These are phyloP conservation scores for Fragum fragum DNA, from an alignment of 2,888 invertebrate species.

Conservation along the genomic window DNA sequence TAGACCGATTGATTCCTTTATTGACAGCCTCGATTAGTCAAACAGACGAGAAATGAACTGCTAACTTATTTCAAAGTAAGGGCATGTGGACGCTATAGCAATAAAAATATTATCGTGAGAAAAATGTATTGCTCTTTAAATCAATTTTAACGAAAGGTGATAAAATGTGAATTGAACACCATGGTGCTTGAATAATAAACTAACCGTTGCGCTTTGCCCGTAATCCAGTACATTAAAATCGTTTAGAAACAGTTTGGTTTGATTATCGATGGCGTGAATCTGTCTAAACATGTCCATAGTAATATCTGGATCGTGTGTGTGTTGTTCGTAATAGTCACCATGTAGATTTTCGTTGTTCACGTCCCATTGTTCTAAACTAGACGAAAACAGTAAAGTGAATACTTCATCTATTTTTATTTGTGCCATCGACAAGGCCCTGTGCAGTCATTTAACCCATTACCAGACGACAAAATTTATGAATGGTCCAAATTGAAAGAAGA, in stretches of 20 bases:
- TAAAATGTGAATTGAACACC: too few relatives aligned
- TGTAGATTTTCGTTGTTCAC: conserved; percentile 80
- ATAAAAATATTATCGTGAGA: background rate
- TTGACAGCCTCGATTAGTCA: too few relatives aligned
- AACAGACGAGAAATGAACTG: too few relatives aligned
- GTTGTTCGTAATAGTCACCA: conserved; percentile 72
- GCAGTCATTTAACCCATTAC: too few relatives aligned
- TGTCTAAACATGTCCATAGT: conserved; percentile 73
- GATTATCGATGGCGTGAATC: conserved; percentile 66
- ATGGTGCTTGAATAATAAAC: too few relatives aligned
- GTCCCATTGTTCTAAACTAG: conserved; percentile 79
- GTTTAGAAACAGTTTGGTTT: conserved; percentile 73
- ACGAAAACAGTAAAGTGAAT: background rate
- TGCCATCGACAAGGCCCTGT: too few relatives aligned
- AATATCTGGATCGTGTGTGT: conserved; percentile 66
- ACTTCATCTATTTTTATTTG: too few relatives aligned
- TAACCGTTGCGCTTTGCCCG: conserved; percentile 13
- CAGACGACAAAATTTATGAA: too few relatives aligned
- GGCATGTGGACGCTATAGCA: too few relatives aligned
- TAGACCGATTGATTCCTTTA: too few relatives aligned
- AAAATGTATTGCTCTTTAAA: background rate
- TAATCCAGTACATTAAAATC: conserved; percentile 65
- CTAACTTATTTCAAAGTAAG: too few relatives aligned
- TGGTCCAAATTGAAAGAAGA: too few relatives aligned
- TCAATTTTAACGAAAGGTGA: background rate